Conservation (phyloP, 2,888 invertebrate genomes). For the Drosophila quinaria region DNA sequence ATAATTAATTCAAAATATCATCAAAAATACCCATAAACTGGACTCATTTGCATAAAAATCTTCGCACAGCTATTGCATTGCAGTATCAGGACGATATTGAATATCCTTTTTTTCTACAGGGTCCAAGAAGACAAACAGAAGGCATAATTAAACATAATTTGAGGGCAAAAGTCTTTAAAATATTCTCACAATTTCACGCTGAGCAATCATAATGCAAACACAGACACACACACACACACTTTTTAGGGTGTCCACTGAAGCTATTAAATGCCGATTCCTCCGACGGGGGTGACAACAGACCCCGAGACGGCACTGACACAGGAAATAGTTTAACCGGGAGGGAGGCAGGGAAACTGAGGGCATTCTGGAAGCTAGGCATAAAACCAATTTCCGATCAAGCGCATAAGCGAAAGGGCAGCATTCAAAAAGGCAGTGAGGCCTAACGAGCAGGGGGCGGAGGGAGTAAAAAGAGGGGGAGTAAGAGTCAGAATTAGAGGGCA, state of each 20-base stretch:
- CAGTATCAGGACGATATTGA: conserved; percentile 59
- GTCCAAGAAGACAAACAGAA: conserved; percentile 33
- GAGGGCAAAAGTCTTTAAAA: conserved; percentile 42
- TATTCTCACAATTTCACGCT: conserved; percentile 80
- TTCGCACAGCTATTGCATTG: conserved; percentile 78
- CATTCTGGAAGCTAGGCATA: conserved; percentile 68
- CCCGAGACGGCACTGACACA: conserved; percentile 32
- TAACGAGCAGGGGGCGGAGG: conserved; percentile 29
- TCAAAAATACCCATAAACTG: background rate
- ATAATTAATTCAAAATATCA: background rate
- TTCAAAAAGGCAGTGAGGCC: conserved; percentile 49
- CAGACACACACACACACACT: conserved; percentile 4
- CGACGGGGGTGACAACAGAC: conserved; percentile 51
- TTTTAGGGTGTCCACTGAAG: conserved; percentile 76
- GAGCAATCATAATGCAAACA: conserved; percentile 66
- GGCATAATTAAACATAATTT: conserved; percentile 70
- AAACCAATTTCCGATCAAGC: conserved; percentile 83
- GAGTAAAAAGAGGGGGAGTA: background rate
- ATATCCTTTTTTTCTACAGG: conserved; percentile 52
- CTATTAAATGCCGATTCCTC: conserved; percentile 60
- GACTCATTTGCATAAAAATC: conserved; percentile 61
- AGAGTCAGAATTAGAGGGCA: conserved; percentile 29
- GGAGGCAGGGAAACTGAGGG: conserved; percentile 30
- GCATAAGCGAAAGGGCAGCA: conserved; percentile 60
- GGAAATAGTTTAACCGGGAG: conserved; percentile 53